Evolutionary conservation across 2,113 vertebrate species (phyloP).

Genomic region (Misgurnus mizolepis): DNA sequence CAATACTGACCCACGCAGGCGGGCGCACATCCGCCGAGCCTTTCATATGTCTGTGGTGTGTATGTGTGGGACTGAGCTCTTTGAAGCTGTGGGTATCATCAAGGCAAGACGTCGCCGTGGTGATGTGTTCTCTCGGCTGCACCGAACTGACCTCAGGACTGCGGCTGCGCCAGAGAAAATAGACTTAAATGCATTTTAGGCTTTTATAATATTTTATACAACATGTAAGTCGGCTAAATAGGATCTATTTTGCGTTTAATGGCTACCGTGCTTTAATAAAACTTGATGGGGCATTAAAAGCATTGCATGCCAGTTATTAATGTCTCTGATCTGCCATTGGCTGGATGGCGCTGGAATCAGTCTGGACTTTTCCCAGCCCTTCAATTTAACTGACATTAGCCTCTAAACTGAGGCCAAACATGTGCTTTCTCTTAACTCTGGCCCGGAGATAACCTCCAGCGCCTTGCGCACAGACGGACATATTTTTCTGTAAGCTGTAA

Average conservation of each 20-base stretch:
- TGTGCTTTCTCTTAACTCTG: conserved; percentile 67
- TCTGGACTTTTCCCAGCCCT: conserved; percentile 48
- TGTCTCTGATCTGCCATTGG: conserved; percentile 49
- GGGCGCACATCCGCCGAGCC: conserved; percentile 23
- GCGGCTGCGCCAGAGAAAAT: conserved; percentile 29
- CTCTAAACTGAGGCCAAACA: conserved; percentile 70
- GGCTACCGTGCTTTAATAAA: conserved; percentile 48
- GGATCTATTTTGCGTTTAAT: conserved; percentile 34
- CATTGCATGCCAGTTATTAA: conserved; percentile 41
- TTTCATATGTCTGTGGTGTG: conserved; percentile 47
- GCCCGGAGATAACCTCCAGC: conserved; percentile 59
- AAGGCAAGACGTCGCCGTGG: conserved; percentile 59
- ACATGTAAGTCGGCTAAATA: conserved; percentile 15
- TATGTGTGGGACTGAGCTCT: conserved; percentile 45
- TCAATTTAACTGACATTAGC: conserved; percentile 55
- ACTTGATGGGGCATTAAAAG: conserved; percentile 43
- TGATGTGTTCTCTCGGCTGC: conserved; percentile 55
- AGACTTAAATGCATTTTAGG: conserved; percentile 16
- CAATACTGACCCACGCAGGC: conserved; percentile 20
- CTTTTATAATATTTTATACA: conserved; percentile 40
- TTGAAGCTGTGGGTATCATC: conserved; percentile 57
- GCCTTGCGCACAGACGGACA: conserved; percentile 31
- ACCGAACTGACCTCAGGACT: conserved; percentile 49
- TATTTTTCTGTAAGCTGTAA: conserved; percentile 62
- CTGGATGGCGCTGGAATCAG: conserved; percentile 37